A percentile compares a stretch with the other conserved stretches of the same genome.
Evolutionary conservation across 2,888 invertebrate genomes (phyloP).

Genomic region (Nysson spinosus): DNA sequence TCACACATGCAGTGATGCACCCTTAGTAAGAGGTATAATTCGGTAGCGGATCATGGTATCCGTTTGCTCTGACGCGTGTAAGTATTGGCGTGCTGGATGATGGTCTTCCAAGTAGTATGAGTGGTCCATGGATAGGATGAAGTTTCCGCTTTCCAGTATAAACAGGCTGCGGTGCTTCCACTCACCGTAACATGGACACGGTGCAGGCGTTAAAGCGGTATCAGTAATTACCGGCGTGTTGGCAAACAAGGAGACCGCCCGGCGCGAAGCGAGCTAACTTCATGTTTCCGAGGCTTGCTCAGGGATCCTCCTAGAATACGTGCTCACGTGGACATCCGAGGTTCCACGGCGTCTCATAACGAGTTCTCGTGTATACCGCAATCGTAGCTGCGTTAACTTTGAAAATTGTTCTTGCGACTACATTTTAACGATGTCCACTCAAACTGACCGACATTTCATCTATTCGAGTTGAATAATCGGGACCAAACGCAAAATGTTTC

Average conservation of each 20-base stretch:
- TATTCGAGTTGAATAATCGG: neutral
- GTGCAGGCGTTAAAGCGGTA: slow-evolving; percentile 68
- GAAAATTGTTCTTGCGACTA: slow-evolving; percentile 13
- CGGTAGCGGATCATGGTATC: slow-evolving; percentile 20
- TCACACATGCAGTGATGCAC: slow-evolving; percentile 6
- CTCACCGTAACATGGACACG: slow-evolving; percentile 43
- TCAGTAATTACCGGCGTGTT: slow-evolving; percentile 73
- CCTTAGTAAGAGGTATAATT: slow-evolving; percentile 27
- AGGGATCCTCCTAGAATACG: slow-evolving; percentile 10
- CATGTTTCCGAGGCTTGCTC: slow-evolving; percentile 23
- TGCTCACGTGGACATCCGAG: slow-evolving; percentile 20
- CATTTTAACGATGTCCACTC: slow-evolving; percentile 23
- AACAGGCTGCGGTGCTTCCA: slow-evolving; percentile 51
- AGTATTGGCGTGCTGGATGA: slow-evolving; percentile 34
- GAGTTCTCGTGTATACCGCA: neutral
- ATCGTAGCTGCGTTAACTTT: slow-evolving; percentile 3
- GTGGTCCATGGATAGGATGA: slow-evolving; percentile 38
- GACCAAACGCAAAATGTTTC: neutral
- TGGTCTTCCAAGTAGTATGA: slow-evolving; percentile 25
- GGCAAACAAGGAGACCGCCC: slow-evolving; percentile 64
- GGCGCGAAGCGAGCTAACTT: slow-evolving; percentile 10
- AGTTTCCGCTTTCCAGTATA: slow-evolving; percentile 62
- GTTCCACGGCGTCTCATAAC: slow-evolving; percentile 10
- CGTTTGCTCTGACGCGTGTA: slow-evolving; percentile 31
- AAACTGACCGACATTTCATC: neutral